A percentile compares a stretch with the other conserved stretches of the same genome.
Evolutionary conservation across 2,113 vertebrate genomes (phyloP).

Genomic region (Gopherus evgoodei): DNA sequence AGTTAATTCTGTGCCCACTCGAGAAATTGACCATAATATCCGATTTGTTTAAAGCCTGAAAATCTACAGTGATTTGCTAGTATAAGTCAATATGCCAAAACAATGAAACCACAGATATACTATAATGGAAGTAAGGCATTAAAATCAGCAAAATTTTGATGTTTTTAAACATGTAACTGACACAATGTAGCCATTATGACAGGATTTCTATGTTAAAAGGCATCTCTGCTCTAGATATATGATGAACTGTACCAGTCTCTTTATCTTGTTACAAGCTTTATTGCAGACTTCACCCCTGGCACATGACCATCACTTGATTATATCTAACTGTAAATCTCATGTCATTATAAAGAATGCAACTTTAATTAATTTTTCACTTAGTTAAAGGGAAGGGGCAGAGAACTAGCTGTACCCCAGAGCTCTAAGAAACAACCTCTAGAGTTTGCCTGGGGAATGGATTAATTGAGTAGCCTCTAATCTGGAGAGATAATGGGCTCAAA

Average conservation of each 20-base stretch:
- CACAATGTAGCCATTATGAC: not conserved
- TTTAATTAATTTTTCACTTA: not conserved
- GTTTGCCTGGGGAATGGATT: not conserved
- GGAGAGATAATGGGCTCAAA: not conserved
- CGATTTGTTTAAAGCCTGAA: not conserved
- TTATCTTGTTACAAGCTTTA: constrained; percentile 26
- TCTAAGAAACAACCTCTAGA: not conserved
- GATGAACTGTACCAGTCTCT: not conserved
- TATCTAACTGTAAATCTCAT: not conserved
- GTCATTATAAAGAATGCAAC: not conserved
- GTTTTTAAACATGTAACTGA: not conserved
- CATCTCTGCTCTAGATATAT: not conserved
- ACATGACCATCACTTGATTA: not conserved
- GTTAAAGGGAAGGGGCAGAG: constrained; percentile 20
- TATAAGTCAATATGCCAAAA: not conserved
- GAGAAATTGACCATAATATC: not conserved
- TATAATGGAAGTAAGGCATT: not conserved
- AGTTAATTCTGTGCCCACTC: not conserved
- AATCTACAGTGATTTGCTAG: not conserved
- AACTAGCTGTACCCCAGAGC: not conserved
- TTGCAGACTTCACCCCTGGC: not conserved
- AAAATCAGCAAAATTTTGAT: not conserved
- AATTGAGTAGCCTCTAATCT: not conserved
- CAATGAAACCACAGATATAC: not conserved
- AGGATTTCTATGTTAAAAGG: not conserved